A percentile compares a stretch with the other conserved stretches of the same genome.
Conservation (phyloP, 2,797 vertebrate genomes). For the Chrysocyon brachyurus region DNA sequence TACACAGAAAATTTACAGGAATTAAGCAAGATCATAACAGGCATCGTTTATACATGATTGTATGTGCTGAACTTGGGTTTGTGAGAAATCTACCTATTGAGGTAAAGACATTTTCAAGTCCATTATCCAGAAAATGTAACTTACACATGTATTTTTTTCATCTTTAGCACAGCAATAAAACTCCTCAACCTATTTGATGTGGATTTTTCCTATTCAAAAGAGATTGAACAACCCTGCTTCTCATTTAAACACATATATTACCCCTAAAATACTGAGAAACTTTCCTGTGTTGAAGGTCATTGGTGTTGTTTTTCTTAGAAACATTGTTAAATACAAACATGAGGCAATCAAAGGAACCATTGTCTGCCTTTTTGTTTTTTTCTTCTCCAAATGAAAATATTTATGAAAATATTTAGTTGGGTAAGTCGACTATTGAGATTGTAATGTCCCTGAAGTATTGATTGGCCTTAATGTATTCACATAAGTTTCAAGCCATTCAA, state of each 20-base stretch:
- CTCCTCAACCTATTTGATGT: constrained; percentile 52
- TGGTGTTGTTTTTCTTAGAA: constrained; percentile 63
- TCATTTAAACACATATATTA: constrained; percentile 69
- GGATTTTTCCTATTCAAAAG: constrained; percentile 78
- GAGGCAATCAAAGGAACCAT: constrained; percentile 54
- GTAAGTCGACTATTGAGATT: constrained; percentile 55
- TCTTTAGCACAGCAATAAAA: constrained; percentile 29
- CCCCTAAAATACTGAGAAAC: constrained; percentile 45
- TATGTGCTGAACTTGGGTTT: constrained; percentile 40
- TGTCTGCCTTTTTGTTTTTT: constrained; percentile 61
- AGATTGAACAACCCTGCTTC: constrained; percentile 71
- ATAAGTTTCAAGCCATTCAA: constrained; percentile 73
- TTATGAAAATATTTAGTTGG: constrained; percentile 66
- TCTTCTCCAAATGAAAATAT: constrained; percentile 68
- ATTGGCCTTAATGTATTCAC: constrained; percentile 77
- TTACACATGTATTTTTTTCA: neutral
- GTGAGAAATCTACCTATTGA: constrained; percentile 19
- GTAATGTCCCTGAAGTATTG: constrained; percentile 68
- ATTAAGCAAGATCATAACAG: constrained; percentile 70
- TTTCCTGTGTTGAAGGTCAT: neutral
- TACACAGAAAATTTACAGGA: constrained; percentile 25
- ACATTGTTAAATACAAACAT: constrained; percentile 57
- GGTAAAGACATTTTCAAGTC: neutral
- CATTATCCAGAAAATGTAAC: constrained; percentile 44
- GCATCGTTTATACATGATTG: constrained; percentile 31